phyloP scores from a whole-genome alignment of 2,797 vertebrate genomes.

The Kryptolebias ocellatus region DNA sequence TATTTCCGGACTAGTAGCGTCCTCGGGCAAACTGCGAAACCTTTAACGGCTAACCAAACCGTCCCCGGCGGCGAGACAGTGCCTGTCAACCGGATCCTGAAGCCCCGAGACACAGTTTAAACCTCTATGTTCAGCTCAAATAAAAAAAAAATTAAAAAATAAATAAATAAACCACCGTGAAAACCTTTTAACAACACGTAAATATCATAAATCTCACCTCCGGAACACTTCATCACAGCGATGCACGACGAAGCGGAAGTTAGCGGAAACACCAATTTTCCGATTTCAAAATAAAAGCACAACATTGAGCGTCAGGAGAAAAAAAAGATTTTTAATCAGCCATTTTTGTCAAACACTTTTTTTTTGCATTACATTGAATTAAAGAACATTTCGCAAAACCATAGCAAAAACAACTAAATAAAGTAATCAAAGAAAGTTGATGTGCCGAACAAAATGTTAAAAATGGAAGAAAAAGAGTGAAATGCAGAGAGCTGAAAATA shows the following conservation, averaged over 20 bases:
- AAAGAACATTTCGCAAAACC: background rate
- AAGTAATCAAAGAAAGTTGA: no score
- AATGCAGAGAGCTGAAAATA: no score
- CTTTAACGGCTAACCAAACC: background rate
- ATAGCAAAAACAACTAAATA: background rate
- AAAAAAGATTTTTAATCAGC: background rate
- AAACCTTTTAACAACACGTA: no score
- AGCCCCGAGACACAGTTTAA: background rate
- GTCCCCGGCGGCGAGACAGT: no score
- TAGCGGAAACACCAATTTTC: background rate
- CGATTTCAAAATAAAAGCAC: conserved; percentile 7
- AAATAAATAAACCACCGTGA: background rate
- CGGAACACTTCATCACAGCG: background rate
- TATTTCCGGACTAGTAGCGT: background rate
- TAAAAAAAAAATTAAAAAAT: background rate
- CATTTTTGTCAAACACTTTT: background rate
- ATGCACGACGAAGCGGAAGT: background rate
- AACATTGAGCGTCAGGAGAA: accelerated
- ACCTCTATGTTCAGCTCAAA: background rate
- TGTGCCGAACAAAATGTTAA: no score
- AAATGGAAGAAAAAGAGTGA: background rate
- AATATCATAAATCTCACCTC: background rate
- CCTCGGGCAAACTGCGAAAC: background rate
- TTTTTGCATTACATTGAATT: background rate
- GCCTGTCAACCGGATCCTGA: no score